Conservation (phyloP, 2,797 vertebrate species). For the Luscinia megarhynchos region DNA sequence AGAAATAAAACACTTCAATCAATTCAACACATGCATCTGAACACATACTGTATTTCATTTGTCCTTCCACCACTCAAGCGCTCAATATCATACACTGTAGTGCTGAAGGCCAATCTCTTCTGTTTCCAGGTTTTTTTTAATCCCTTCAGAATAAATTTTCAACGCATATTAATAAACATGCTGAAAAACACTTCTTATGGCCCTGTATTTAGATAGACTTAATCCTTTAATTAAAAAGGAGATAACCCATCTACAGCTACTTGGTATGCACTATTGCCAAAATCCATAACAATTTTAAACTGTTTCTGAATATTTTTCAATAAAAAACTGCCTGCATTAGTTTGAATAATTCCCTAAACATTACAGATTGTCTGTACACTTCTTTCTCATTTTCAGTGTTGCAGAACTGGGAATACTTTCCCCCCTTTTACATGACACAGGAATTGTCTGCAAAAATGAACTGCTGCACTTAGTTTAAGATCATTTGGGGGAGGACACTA, state of each 20-base stretch:
- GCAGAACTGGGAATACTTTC: not conserved
- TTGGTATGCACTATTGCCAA: not conserved
- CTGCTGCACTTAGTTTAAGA: not conserved
- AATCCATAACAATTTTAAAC: not conserved
- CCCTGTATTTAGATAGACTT: not conserved
- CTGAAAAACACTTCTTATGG: not conserved
- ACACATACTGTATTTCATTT: not conserved
- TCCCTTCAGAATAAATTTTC: not conserved
- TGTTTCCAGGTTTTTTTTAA: not conserved
- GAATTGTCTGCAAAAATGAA: not conserved
- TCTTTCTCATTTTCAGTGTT: not conserved
- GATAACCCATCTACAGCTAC: not conserved
- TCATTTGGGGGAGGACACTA: not conserved
- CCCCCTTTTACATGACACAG: not conserved
- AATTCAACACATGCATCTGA: not conserved
- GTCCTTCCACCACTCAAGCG: not conserved
- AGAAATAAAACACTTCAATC: slow-evolving; percentile 1
- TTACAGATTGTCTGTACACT: not conserved
- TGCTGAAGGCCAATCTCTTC: not conserved
- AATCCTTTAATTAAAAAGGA: not conserved
- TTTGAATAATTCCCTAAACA: not conserved
- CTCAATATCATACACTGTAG: not conserved
- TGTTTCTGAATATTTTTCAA: not conserved
- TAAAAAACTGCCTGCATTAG: not conserved
- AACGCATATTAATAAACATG: not conserved